Evolutionary conservation across 2,888 invertebrate species (phyloP).

Genomic region (Thereva unica): DNA sequence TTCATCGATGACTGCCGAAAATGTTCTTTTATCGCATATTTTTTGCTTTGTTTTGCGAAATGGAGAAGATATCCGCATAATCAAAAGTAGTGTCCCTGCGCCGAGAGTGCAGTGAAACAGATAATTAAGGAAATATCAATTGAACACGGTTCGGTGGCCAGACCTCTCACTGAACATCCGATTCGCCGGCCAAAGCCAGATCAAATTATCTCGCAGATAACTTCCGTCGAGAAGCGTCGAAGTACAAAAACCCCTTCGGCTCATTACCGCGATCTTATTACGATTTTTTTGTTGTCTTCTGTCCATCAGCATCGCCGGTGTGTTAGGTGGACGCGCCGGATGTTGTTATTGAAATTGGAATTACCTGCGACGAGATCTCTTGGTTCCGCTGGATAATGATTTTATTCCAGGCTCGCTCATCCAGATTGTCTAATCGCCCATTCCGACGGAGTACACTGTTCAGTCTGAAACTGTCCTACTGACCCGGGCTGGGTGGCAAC

Average conservation of each 20-base stretch:
- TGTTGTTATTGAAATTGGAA: constrained; percentile 4
- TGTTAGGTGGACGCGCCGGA: neutral
- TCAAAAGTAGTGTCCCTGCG: too few species aligned
- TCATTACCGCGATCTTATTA: neutral
- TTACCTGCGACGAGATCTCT: neutral
- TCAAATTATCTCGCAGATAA: neutral
- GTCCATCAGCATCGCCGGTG: neutral
- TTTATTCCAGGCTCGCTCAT: neutral
- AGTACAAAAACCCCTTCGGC: neutral
- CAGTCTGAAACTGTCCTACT: neutral
- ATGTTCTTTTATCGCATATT: too few species aligned
- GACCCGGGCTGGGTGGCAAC: neutral
- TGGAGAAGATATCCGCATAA: too few species aligned
- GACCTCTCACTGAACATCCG: constrained; percentile 7
- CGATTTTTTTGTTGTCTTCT: neutral
- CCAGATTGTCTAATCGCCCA: neutral
- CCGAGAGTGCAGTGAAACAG: neutral
- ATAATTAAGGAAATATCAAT: constrained; percentile 2
- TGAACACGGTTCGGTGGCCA: neutral
- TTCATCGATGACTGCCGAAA: too few species aligned
- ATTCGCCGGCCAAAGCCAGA: constrained; percentile 5
- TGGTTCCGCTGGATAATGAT: neutral
- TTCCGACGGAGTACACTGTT: neutral
- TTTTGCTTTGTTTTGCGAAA: too few species aligned
- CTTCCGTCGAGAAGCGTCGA: neutral